A percentile compares a stretch with the other conserved stretches of the same genome.
These are phyloP conservation scores for Triplophysa siluroides DNA, from an alignment of 2,113 vertebrate genomes.

Conservation along the genomic window DNA sequence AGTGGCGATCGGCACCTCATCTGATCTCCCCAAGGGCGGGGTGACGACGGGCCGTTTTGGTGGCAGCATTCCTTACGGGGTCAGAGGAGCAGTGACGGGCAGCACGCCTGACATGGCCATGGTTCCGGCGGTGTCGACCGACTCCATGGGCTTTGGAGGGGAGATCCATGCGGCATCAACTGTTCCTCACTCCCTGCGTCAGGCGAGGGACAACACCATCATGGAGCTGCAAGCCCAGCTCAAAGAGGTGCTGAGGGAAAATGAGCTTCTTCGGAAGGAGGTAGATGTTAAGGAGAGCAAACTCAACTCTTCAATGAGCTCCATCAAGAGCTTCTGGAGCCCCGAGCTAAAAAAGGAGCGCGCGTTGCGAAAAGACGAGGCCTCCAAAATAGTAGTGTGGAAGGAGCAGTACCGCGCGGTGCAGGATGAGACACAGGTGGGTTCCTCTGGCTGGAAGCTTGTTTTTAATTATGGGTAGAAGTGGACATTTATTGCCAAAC, in stretches of 20 bases:
- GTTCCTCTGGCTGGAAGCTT: conserved; percentile 25
- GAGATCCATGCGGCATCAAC: conserved; percentile 97
- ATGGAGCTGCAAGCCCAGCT: conserved; percentile 96
- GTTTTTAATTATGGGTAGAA: conserved; percentile 14
- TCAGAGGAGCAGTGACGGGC: conserved; percentile 88
- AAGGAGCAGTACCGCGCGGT: conserved; percentile 95
- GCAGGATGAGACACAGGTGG: conserved; percentile 96
- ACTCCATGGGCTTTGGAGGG: conserved; percentile 92
- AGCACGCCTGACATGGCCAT: conserved; percentile 94
- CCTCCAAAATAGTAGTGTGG: conserved; percentile 93
- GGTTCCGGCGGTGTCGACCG: conserved; percentile 80
- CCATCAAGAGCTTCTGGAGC: conserved; percentile 99
- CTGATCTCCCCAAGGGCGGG: conserved; percentile 86
- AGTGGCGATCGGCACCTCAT: conserved; percentile 82
- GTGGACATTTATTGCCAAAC: not conserved
- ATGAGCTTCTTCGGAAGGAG: conserved; percentile 89
- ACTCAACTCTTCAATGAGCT: conserved; percentile 98
- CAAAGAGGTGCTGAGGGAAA: conserved; percentile 93
- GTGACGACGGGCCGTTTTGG: conserved; percentile 86
- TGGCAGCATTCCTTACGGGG: conserved; percentile 88
- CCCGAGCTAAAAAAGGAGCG: conserved; percentile 97
- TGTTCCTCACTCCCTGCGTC: conserved; percentile 93
- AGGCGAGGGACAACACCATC: conserved; percentile 94
- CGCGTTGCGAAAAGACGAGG: conserved; percentile 94
- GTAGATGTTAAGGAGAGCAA: conserved; percentile 98